Percentiles rank a stretch among this genome's conserved stretches.
Evolutionary conservation across 2,888 invertebrate species (phyloP).

Genomic region (Timema podura): DNA sequence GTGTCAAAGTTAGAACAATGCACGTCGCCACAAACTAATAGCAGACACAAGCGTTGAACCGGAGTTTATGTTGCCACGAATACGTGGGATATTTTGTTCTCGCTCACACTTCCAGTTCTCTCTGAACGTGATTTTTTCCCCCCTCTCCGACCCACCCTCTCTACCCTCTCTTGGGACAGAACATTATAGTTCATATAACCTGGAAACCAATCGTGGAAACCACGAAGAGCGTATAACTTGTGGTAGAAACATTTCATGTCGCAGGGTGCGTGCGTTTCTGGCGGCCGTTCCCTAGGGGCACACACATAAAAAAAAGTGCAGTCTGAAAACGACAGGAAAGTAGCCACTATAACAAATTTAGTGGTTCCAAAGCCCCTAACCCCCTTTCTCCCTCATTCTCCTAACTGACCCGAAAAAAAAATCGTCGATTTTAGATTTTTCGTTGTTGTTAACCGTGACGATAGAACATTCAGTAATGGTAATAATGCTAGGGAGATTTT

Average conservation of each 20-base stretch:
- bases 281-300: neutral
- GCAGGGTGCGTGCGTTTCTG: conserved; percentile 5
- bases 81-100: conserved; percentile 21
- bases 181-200: neutral
- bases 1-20: no score
- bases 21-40: no score
- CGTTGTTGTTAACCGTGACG: no score
- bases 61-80: conserved; percentile 11
- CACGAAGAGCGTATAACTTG: conserved; percentile 23
- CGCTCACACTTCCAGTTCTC: conserved; percentile 13
- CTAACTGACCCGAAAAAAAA: conserved; percentile 8
- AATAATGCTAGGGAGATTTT: no score
- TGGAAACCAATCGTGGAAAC: conserved; percentile 8
- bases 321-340: conserved; percentile 20
- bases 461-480: no score
- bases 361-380: conserved; percentile 19
- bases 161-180: neutral
- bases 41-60: neutral
- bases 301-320: conserved; percentile 15
- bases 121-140: conserved; percentile 2
- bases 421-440: neutral
- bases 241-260: conserved; percentile 28
- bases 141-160: neutral
- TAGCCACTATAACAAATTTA: conserved; percentile 24
- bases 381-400: neutral